Evolutionary conservation across 1,140 invertebrate species (phyloP), one percentile per base, ranked within the genome.

Genomic region (Homarus americanus): DNA sequence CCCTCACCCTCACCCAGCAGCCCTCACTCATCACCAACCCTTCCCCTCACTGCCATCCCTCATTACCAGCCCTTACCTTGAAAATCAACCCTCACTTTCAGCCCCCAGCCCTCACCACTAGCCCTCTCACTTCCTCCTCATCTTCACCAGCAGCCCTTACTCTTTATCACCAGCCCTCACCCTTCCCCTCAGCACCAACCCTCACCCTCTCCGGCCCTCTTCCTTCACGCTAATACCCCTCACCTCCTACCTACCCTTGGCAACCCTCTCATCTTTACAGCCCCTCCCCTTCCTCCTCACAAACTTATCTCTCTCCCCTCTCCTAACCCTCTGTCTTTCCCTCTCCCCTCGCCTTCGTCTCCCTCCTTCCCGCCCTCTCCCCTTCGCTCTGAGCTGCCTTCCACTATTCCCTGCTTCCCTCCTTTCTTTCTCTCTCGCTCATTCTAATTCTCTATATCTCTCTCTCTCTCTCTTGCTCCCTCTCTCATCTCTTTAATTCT

Each of bases 231-330:
- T 86, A 86, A 86, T 86, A 86, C 83, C 83, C 83, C 72, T 86
- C 73, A 36, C 49, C 82, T 85, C 40, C 72, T 44, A 36, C 69
- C 72, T 75, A 44, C 83, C 82, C 69, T 73, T n/a, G 69, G 58
- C 72, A 44, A 73, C 83, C 83, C 83, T 73, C 83, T 86, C 83
- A 73, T 86, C 83, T 86, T 86, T 86, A 86, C 83, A 86, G 75
- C 83, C 83, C 83, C 83, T 86, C 83, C 83, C 83, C 83, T 86
- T 86, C 83, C 83, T 86, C 83, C 83, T 86, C 83, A 86, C 83
- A 86, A 86, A 86, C 83, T 86, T 86, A 86, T 86, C 83, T 86
- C 69, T 86, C 83, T 86, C 83, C 83, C 83, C 83, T 85, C 82
- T 85, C 82, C 82, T 63, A 73, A 69, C 82, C 82, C 82, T 86